phyloP scores from a whole-genome alignment of 2,888 invertebrate species.

The Schizaphis graminum region DNA sequence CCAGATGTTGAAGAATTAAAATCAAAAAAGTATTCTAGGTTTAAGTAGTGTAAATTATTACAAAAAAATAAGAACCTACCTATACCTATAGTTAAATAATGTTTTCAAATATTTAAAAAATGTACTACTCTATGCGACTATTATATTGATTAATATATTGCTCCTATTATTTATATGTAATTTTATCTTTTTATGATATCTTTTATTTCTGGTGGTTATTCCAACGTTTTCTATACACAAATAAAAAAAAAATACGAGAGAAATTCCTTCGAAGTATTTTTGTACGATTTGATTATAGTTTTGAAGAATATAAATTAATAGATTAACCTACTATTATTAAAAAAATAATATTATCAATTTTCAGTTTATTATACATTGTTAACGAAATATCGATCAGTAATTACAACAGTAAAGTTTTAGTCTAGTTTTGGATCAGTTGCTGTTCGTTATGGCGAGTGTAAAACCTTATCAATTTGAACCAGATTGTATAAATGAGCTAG shows the following conservation, averaged over 20 bases:
- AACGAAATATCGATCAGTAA: too few species aligned
- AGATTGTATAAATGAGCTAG: neutral
- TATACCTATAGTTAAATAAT: neutral
- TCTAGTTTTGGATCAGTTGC: neutral
- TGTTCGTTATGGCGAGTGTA: neutral
- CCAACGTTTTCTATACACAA: neutral
- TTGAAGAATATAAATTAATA: neutral
- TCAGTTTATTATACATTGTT: neutral
- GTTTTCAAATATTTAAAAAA: slow-evolving; percentile 6
- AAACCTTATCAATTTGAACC: neutral
- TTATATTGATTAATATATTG: too few species aligned
- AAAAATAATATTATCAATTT: neutral
- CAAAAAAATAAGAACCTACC: neutral
- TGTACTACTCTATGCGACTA: neutral
- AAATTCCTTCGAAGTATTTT: neutral
- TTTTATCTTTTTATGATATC: neutral
- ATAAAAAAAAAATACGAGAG: neutral
- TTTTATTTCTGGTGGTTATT: slow-evolving; percentile 7
- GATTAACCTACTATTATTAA: neutral
- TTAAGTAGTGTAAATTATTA: slow-evolving; percentile 38
- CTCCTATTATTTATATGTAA: slow-evolving; percentile 19
- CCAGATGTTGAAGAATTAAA: slow-evolving; percentile 31
- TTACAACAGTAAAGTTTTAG: neutral
- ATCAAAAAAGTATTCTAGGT: slow-evolving; percentile 20
- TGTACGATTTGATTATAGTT: neutral